Base-by-base conservation (phyloP, 1,140 invertebrate genomes). In the Vollenhovia emeryi region DNA sequence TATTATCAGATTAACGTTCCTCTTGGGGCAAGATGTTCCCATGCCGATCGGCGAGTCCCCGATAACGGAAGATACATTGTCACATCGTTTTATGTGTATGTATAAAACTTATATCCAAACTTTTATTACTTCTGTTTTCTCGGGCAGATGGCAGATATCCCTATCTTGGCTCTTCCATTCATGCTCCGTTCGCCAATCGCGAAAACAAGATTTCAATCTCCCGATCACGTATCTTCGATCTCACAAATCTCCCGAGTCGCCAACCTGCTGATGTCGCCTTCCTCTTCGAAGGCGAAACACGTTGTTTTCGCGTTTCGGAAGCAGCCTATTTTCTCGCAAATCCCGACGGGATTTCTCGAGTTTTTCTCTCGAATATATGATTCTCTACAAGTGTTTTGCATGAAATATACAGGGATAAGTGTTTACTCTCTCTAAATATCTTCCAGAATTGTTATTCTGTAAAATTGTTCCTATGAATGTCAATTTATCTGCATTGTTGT, bases 181-280 rank as follows among this genome's bases (percentile, higher is more conserved):
- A 27, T 18, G 52, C 75, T 88, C 84, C 60, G 62, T 52, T 90
- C 59, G 76, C 85, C 11, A 43, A 64, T 84, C 91, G 87, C 89
- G 91, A 66, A 84, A 87, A 62, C 71, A 50, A 33, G 52, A 55
- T 62, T 89, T 62, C 55, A 83, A 62, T 73, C 88, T 87, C 82
- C 88, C 85, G 43, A 86, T 92, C 91, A 92, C 91, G 91, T 91
- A 86, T 33, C 78, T 48, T 62, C 69, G 84, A 86, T 78, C 82
- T 86, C 30, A 83, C 73, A 52, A 55, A 83, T 66, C 76, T 86
- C 24, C 30, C 74, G 60, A 40, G 15, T 68, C 71, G 48, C 24
- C n/a, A 71, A 57, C 36, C 18, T 27, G 0, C 24, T 68, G 50
- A 6, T 68, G 18, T 60, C n/a, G n/a, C n/a, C 15, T 79, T 74